phyloP scores from a whole-genome alignment of 2,888 invertebrate species.

The Phortica okadai region DNA sequence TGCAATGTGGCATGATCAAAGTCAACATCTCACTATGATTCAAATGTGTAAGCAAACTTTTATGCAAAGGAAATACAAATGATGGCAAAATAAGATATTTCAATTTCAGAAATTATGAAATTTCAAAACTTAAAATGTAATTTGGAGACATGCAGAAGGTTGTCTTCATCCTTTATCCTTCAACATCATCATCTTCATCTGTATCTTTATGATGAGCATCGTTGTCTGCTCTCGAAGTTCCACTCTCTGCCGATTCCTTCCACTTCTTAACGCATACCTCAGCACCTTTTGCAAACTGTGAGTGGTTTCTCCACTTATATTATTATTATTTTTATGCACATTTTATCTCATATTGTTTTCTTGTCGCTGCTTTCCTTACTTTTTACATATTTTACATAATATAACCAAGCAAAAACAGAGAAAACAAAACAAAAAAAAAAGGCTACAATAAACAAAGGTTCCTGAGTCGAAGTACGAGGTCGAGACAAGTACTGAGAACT shows the following conservation, averaged over 20 bases:
- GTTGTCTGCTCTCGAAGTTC: constrained; percentile 14
- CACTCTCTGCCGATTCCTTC: not conserved
- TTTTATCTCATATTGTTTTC: constrained; percentile 31
- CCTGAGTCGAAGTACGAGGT: too few relatives aligned
- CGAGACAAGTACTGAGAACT: not conserved
- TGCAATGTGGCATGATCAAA: not conserved
- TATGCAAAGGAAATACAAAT: constrained; percentile 60
- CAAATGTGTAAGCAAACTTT: constrained; percentile 33
- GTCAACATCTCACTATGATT: not conserved
- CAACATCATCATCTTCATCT: not conserved
- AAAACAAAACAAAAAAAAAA: not conserved
- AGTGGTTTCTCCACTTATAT: constrained; percentile 3
- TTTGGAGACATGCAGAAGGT: constrained; percentile 50
- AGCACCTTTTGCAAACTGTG: not conserved
- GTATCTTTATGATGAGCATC: not conserved
- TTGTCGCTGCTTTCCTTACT: not conserved
- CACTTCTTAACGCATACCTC: not conserved
- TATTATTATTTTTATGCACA: constrained; percentile 30
- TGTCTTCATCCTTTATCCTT: not conserved
- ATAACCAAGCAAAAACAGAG: not conserved
- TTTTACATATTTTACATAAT: constrained; percentile 23
- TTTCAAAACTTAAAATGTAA: constrained; percentile 65
- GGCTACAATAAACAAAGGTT: too few relatives aligned
- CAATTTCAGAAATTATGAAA: constrained; percentile 62
- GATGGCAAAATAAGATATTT: constrained; percentile 65